Evolutionary conservation across 1,140 invertebrate species (phyloP), one percentile per base, ranked within the genome.

Genomic region (Drosophila pandora): DNA sequence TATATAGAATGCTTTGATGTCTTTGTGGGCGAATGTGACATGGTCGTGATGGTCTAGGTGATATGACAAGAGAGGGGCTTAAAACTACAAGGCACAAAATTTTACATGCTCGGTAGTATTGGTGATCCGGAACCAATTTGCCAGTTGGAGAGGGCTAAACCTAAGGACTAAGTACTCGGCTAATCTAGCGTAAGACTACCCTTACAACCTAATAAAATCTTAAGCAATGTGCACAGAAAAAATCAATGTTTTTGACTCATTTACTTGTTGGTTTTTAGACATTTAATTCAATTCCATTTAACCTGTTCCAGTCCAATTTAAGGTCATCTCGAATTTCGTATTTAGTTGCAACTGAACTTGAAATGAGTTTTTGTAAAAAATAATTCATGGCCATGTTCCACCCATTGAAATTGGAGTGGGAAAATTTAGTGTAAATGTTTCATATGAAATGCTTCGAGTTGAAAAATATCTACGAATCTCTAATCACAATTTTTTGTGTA

Each of bases 171-270:
- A 65, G 62, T 45, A 50, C 69, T 64, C 34, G 74, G 53, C 48
- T 73, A 59, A 43, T 47, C 69, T 74, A 79, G 57, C 43, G 37
- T 58, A 56, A 45, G 34, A 49, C 79, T 88, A 87, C 83, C 83
- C 83, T 87, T 88, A 87, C 39, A 58, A 88, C 83, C 67, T 88
- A 87, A 47, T 88, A 87, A 87, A 88, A 87, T 82, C 83, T 83
- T 88, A 72, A 67, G 62, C 61, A 49, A 37, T 48, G 47, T 34
- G 30, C 37, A 37, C 37, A 45, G 30, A 43, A 56, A 49, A 45
- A 22, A 34, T 4, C 12, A 10, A 30, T 13, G 22, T 2, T 23
- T 21, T 62, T 23, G 57, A 25, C 7, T 41, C 1, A 43, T 43
- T 43, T 4, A 17, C 8, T 0, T 13, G 13, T 8, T 28, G 25